phyloP scores from a whole-genome alignment of 1,140 invertebrate genomes.

The Heliothis subflexa region DNA sequence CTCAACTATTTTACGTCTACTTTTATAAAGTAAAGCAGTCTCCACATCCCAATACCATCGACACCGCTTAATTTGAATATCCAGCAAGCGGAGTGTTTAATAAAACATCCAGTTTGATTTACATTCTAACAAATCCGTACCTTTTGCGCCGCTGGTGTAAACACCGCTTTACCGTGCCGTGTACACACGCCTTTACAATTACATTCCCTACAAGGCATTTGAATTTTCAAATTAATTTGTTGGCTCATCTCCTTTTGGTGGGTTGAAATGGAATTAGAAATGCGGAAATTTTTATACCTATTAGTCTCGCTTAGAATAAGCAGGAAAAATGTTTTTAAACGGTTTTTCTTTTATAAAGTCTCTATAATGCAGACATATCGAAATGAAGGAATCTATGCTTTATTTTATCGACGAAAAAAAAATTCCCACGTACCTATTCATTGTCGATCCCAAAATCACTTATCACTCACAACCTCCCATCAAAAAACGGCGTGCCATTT shows the following conservation, averaged over 20 bases:
- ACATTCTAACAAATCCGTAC: slow-evolving; percentile 82
- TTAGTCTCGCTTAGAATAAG: not conserved
- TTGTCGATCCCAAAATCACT: too few species aligned
- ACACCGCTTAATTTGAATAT: slow-evolving; percentile 84
- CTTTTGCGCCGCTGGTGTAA: slow-evolving; percentile 80
- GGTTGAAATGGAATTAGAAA: slow-evolving; percentile 34
- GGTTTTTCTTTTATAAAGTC: too few species aligned
- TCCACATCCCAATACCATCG: slow-evolving; percentile 63
- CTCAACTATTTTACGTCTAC: not conserved
- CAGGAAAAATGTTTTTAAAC: not conserved
- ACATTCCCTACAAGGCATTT: slow-evolving; percentile 53
- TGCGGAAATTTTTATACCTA: not conserved
- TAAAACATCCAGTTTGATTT: slow-evolving; percentile 85
- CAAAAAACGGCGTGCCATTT: not conserved
- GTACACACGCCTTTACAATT: slow-evolving; percentile 65
- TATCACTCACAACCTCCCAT: too few species aligned
- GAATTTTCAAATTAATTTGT: slow-evolving; percentile 59
- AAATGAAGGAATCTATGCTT: too few species aligned
- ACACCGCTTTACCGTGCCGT: slow-evolving; percentile 75
- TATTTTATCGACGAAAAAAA: too few species aligned
- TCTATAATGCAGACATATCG: too few species aligned
- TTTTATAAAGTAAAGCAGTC: slow-evolving; percentile 34
- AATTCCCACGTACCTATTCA: too few species aligned
- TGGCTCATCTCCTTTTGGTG: slow-evolving; percentile 30
- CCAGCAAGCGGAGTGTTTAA: slow-evolving; percentile 80